These are phyloP conservation scores for Drosophila baimaii DNA, from an alignment of 1,140 invertebrate species.

Conservation along the genomic window DNA sequence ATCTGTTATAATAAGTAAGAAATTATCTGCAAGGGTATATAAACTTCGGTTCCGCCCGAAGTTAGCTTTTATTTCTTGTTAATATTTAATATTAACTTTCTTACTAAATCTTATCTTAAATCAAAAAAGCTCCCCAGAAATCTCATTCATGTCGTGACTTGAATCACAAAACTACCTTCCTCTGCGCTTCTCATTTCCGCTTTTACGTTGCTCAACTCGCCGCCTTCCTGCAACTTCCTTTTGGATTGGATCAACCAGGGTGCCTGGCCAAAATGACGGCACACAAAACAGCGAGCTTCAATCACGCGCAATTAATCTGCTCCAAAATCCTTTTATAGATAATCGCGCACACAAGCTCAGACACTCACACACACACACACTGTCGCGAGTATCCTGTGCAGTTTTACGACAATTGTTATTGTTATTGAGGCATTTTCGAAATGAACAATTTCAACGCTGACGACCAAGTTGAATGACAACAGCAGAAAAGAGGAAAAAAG, in stretches of 20 bases:
- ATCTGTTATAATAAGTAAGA: no score
- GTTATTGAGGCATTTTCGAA: conserved; percentile 83
- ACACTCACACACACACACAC: conserved; percentile 31
- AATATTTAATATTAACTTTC: no score
- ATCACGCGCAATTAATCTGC: conserved; percentile 82
- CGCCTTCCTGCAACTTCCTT: not conserved
- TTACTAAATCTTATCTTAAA: no score
- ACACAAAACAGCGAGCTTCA: conserved; percentile 67
- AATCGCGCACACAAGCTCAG: conserved; percentile 73
- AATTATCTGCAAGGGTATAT: no score
- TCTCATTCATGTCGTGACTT: not conserved
- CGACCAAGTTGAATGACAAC: conserved; percentile 78
- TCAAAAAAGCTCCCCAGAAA: no score
- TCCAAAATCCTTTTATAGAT: conserved; percentile 81
- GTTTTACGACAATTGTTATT: conserved; percentile 83
- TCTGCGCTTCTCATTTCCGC: conserved; percentile 1
- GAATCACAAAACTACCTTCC: not conserved
- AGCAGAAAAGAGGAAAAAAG: conserved; percentile 29
- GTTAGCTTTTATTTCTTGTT: no score
- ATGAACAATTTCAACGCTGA: conserved; percentile 81
- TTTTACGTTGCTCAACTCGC: not conserved
- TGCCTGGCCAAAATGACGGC: conserved; percentile 33
- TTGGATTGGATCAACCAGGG: conserved; percentile 20
- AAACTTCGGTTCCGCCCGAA: no score
- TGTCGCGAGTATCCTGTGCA: conserved; percentile 69